A percentile compares a stretch with the other conserved stretches of the same genome.
Conservation (phyloP, 2,888 invertebrate species). For the Lampropteryx suffumata region DNA sequence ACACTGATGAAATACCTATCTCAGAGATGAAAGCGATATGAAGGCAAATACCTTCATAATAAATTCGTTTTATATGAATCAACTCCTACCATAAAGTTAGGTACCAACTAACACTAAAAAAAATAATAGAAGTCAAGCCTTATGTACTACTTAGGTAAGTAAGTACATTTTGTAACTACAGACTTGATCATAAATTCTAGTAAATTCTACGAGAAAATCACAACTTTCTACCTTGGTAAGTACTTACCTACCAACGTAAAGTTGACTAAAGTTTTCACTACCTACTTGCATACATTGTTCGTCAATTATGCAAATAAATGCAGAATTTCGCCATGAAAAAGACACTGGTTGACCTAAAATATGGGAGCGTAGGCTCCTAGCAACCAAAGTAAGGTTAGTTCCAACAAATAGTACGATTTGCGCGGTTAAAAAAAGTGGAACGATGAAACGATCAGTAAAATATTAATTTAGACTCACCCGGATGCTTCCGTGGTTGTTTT, state of each 20-base stretch:
- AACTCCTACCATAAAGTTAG: too few relatives aligned
- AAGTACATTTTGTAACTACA: too few relatives aligned
- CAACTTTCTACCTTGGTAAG: too few relatives aligned
- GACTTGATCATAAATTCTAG: slow-evolving; percentile 7
- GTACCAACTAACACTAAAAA: too few relatives aligned
- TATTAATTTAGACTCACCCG: slow-evolving; percentile 65
- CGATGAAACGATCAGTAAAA: slow-evolving; percentile 29
- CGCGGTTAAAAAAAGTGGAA: slow-evolving; percentile 37
- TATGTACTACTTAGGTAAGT: too few relatives aligned
- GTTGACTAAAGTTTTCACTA: slow-evolving; percentile 29
- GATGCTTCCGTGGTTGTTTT: slow-evolving; percentile 75
- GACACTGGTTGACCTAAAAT: slow-evolving; percentile 76
- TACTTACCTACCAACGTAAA: slow-evolving; percentile 11
- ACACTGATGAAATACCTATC: too few relatives aligned
- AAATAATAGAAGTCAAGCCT: too few relatives aligned
- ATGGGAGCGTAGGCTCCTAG: slow-evolving; percentile 34
- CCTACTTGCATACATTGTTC: slow-evolving; percentile 23
- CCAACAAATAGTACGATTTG: slow-evolving; percentile 35
- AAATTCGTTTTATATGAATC: too few relatives aligned
- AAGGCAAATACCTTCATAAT: too few relatives aligned
- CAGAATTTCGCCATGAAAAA: slow-evolving; percentile 54
- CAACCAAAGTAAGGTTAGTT: slow-evolving; percentile 51
- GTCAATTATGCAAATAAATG: slow-evolving; percentile 54
- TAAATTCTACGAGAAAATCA: too few relatives aligned
- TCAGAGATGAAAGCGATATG: too few relatives aligned